These are phyloP conservation scores for Alloplasta piceator DNA, from an alignment of 2,888 invertebrate genomes.

Conservation along the genomic window DNA sequence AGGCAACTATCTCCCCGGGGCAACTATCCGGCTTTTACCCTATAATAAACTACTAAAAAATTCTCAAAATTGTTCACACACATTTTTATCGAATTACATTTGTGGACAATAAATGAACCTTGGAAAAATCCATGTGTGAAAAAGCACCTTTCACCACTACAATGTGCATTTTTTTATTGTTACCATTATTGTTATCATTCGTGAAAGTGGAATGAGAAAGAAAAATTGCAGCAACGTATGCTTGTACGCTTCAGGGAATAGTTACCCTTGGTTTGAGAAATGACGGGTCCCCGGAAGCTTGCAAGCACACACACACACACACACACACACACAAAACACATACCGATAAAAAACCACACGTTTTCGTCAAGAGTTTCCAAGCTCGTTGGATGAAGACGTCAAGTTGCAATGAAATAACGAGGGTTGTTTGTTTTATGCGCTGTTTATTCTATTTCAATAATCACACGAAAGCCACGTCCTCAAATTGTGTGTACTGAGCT, in stretches of 20 bases:
- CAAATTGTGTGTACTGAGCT: too few species aligned
- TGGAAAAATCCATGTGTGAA: background rate
- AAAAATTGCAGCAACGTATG: slow-evolving; percentile 23
- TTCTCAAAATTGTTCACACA: too few species aligned
- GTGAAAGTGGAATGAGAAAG: background rate
- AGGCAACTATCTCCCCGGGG: too few species aligned
- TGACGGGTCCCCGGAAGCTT: slow-evolving; percentile 14
- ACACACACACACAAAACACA: too few species aligned
- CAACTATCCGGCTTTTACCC: too few species aligned
- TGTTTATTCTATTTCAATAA: too few species aligned
- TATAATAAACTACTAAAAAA: too few species aligned
- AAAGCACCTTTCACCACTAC: background rate
- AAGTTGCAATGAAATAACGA: background rate
- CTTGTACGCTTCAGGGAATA: slow-evolving; percentile 5
- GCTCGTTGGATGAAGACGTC: background rate
- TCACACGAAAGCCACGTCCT: too few species aligned
- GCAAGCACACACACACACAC: background rate
- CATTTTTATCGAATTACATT: too few species aligned
- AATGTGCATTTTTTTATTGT: background rate
- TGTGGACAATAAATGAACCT: too few species aligned
- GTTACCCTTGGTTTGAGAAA: slow-evolving; percentile 31
- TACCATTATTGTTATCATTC: slow-evolving; percentile 27
- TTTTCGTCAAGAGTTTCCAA: slow-evolving; percentile 18
- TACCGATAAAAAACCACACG: background rate
- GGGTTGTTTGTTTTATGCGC: background rate